Conservation (phyloP, 2,797 vertebrate species). For the Mastacembelus armatus region DNA sequence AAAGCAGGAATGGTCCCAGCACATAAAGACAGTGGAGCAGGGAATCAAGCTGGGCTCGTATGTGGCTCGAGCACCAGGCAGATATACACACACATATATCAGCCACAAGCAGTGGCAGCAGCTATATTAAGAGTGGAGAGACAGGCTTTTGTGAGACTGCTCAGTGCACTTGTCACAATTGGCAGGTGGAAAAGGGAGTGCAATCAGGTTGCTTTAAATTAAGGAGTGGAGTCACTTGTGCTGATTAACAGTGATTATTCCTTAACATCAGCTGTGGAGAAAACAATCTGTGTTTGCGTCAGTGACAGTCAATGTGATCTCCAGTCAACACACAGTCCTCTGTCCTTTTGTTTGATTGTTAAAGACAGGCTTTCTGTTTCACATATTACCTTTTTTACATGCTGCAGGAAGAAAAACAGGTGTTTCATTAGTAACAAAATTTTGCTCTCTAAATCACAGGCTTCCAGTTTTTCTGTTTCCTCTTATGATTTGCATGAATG, state of each 20-base stretch:
- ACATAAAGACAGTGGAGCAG: not conserved
- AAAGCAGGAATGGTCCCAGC: not conserved
- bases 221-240: not conserved
- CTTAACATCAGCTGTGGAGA: not conserved
- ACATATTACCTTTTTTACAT: not conserved
- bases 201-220: not conserved
- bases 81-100: not conserved
- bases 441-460: too few species aligned
- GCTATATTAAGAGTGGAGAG: not conserved
- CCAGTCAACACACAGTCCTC: not conserved
- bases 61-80: not conserved
- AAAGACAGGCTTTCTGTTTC: not conserved
- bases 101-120: not conserved
- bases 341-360: not conserved
- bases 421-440: not conserved
- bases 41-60: not conserved
- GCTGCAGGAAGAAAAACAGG: slow-evolving; percentile 2
- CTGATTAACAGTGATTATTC: too few species aligned
- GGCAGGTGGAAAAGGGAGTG: not conserved
- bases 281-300: not conserved
- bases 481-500: too few species aligned
- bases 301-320: not conserved
- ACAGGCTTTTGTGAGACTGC: not conserved
- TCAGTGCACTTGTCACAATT: not conserved
- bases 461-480: too few species aligned